Conservation (phyloP, 2,888 invertebrate genomes). For the Stegana nigrithorax region DNA sequence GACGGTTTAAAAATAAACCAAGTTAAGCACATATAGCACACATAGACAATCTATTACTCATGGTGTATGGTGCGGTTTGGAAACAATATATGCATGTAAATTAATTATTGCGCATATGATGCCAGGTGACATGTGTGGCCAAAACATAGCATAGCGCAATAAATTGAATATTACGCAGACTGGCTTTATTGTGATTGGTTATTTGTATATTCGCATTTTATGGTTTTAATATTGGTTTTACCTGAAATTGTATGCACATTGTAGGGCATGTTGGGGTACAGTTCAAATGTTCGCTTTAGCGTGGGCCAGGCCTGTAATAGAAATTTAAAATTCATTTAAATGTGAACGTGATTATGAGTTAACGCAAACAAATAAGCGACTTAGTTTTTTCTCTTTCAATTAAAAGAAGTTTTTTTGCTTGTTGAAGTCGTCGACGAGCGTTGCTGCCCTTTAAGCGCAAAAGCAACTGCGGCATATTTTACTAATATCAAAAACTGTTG, state of each 20-base stretch:
- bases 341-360: too few species aligned
- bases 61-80: not conserved
- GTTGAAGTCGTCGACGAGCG: not conserved
- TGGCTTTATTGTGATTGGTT: too few species aligned
- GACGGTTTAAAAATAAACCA: too few species aligned
- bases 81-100: not conserved
- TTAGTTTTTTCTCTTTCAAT: not conserved
- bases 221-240: too few species aligned
- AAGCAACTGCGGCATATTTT: slow-evolving; percentile 7
- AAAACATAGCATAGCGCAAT: too few species aligned
- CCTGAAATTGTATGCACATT: slow-evolving; percentile 66
- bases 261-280: slow-evolving; percentile 53
- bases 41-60: too few species aligned
- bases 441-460: not conserved
- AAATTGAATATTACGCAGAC: too few species aligned
- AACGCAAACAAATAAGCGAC: slow-evolving; percentile 10
- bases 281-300: slow-evolving; percentile 64
- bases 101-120: not conserved
- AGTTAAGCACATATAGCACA: too few species aligned
- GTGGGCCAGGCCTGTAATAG: slow-evolving; percentile 66
- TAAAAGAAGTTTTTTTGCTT: slow-evolving; percentile 26
- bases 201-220: too few species aligned
- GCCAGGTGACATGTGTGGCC: too few species aligned
- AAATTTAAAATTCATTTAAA: too few species aligned
- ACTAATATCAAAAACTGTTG: slow-evolving; percentile 39